Evolutionary conservation across 2,888 invertebrate species (phyloP), one percentile per base, ranked within the genome.

Genomic region (Drosophila pseudotakahashii): DNA sequence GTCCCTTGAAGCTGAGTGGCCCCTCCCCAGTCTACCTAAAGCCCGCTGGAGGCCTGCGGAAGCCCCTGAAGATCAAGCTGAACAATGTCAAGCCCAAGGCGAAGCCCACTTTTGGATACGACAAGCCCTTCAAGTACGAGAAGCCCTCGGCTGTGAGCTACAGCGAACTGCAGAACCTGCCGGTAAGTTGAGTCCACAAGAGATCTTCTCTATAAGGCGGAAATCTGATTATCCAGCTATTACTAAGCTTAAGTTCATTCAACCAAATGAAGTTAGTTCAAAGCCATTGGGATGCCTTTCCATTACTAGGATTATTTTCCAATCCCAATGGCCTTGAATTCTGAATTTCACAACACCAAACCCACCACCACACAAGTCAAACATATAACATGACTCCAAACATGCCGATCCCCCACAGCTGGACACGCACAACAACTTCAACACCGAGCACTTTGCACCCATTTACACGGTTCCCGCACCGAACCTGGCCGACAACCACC

Each of bases 401-500:
- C 69, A 66, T 68, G 42, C 57, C 45, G 2, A 53, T 48, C 19
- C 67, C 32, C 72, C 79, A 59, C 77, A 92, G 90, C 77, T 89
- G 76, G 90, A 91, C 55, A 76, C 86, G 59, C 89, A 91, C 62
- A 79, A 78, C 45, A 88, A 86, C 66, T 90, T 89, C 94, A 97
- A 98, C 93, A 97, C 97, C 82, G 97, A 97, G 93, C 97, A 97
- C 93, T 97, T 94, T 89, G 96, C 96, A 79, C 96, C 96, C 2
- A 97, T 97, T 89, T 96, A 96, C 92, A 96, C 97, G 10, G 96
- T 97, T 76, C 96, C 96, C 88, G 97, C 97, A 26, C 97, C 97
- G 9, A 96, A 97, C 93, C 93, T 97, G 42, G 81, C 77, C 47
- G 89, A 90, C 63, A 91, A 92, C 75, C 91, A 71, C 32, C 41